Conservation (phyloP, 2,797 vertebrate species). For the Eleutherodactylus coqui region DNA sequence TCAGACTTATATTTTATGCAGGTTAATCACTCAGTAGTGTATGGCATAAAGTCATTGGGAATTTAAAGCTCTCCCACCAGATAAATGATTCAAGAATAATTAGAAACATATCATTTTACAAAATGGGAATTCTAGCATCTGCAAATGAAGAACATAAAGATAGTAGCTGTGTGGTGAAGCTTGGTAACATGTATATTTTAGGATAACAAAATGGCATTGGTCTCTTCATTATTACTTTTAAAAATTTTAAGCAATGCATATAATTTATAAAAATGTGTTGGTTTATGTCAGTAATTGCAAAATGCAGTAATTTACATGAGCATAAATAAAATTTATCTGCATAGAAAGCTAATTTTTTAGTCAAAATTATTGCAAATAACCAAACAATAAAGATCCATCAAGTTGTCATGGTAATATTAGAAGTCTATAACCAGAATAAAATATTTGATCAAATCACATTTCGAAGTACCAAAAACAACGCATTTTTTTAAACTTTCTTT, state of each 20-base stretch:
- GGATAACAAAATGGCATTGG: neutral
- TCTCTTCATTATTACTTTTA: neutral
- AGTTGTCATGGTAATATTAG: neutral
- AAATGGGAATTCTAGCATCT: constrained; percentile 57
- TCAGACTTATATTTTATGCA: constrained; percentile 42
- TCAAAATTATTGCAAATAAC: neutral
- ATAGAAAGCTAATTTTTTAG: neutral
- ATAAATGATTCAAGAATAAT: constrained; percentile 66
- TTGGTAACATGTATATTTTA: constrained; percentile 3
- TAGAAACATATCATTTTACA: constrained; percentile 59
- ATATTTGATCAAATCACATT: neutral
- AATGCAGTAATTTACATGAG: neutral
- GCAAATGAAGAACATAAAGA: constrained; percentile 29
- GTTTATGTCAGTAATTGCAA: neutral
- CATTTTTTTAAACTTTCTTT: too few species aligned
- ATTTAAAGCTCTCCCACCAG: constrained; percentile 43
- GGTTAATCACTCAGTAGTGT: constrained; percentile 59
- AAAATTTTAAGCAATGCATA: neutral
- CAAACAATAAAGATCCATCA: neutral
- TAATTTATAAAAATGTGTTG: neutral
- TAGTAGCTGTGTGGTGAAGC: neutral
- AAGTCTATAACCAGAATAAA: neutral
- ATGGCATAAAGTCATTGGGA: constrained; percentile 57
- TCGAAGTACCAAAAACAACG: neutral
- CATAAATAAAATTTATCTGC: neutral